Conservation (phyloP, 2,113 vertebrate genomes). For the Hystrix cristata region DNA sequence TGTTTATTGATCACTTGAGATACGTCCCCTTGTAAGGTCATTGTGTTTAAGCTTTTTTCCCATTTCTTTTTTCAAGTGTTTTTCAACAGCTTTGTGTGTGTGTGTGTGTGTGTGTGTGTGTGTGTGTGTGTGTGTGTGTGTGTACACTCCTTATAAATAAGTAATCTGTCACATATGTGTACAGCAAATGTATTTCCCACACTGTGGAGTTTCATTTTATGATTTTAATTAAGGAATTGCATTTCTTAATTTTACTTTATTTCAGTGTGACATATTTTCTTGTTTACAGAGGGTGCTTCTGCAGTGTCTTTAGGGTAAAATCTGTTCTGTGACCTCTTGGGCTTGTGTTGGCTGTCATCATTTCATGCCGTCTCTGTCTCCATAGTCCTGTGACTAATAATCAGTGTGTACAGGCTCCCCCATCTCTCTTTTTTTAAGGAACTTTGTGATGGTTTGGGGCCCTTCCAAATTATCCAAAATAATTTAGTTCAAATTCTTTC, state of each 20-base stretch:
- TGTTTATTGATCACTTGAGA: neutral
- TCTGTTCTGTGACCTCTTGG: neutral
- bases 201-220: neutral
- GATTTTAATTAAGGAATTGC: neutral
- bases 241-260: neutral
- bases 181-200: neutral
- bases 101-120: too few species aligned
- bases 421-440: neutral
- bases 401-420: rapidly evolving
- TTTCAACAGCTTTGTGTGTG: neutral
- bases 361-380: neutral
- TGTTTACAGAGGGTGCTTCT: neutral
- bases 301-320: rapidly evolving
- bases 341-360: rapidly evolving
- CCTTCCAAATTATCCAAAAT: neutral
- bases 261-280: neutral
- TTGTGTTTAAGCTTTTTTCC: neutral
- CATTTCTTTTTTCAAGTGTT: neutral
- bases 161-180: neutral
- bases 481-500: neutral
- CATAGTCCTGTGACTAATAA: neutral
- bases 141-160: neutral
- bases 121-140: too few species aligned
- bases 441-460: neutral
- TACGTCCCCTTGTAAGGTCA: neutral